Evolutionary conservation across 2,888 invertebrate genomes (phyloP).

Genomic region (Cabera pusaria): DNA sequence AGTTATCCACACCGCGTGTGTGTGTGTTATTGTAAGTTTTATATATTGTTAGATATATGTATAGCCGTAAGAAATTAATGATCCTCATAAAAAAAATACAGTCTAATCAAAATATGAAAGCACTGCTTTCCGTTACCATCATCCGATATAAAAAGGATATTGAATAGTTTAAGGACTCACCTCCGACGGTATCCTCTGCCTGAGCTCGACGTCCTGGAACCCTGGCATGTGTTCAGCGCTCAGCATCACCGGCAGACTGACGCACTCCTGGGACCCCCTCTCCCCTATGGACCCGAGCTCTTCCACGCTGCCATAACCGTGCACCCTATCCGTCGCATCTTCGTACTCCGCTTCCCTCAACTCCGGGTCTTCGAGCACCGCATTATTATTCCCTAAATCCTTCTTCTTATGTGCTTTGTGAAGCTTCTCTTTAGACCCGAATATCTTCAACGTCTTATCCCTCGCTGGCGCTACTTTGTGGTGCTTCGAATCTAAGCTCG

Average conservation of each 20-base stretch:
- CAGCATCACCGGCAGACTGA: conserved; percentile 74
- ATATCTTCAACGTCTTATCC: conserved; percentile 75
- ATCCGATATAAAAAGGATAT: too few species aligned
- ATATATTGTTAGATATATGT: too few species aligned
- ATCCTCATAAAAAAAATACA: too few species aligned
- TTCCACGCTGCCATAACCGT: conserved; percentile 74
- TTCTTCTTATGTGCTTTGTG: conserved; percentile 75
- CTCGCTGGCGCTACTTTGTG: conserved; percentile 78
- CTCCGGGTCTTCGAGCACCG: conserved; percentile 76
- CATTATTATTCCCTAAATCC: conserved; percentile 77
- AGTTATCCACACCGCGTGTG: too few species aligned
- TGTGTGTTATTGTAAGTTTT: too few species aligned
- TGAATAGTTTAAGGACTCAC: too few species aligned
- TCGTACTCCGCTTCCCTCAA: conserved; percentile 66
- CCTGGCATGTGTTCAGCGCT: conserved; percentile 76
- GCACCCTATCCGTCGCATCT: conserved; percentile 55
- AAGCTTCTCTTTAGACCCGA: conserved; percentile 80
- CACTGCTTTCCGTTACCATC: too few species aligned
- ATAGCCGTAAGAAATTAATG: too few species aligned
- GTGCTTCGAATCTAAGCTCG: conserved; percentile 85
- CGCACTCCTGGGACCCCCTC: conserved; percentile 73
- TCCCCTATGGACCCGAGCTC: conserved; percentile 72
- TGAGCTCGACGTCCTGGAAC: conserved; percentile 75
- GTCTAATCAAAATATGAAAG: too few species aligned
- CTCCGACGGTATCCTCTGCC: conserved; percentile 73